Evolutionary conservation across 2,888 invertebrate genomes (phyloP), one percentile per base, ranked within the genome.

Genomic region (Drosophila ezoana): DNA sequence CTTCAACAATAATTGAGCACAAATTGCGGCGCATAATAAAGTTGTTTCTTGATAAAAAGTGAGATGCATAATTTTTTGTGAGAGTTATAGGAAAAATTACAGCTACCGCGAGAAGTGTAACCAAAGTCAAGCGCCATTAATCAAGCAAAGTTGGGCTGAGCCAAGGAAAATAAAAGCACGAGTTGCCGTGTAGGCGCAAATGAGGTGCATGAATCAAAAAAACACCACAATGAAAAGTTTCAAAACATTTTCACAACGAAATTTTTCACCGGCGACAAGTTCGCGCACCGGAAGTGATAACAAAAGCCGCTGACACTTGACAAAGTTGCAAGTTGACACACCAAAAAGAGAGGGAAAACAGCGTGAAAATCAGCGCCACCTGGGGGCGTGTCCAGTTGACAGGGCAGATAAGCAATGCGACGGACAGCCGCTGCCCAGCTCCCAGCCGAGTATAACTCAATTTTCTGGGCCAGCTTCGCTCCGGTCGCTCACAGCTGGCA

Each of bases 241-340:
- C 23, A 16, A 58, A 66, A 68, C 72, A 85, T 85, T 83, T 75
- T 79, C 77, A 79, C 81, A 61, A 52, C 73, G 72, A 59, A 81
- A 72, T 60, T 69, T 68, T 53, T 67, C 59, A 61, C 51, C 54
- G 53, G 64, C 69, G 70, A 59, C 80, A 69, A 72, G 67, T 70
- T 73, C 68, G 57, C 45, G 65, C 66, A 74, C 76, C 87, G 87
- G 87, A 87, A 87, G 72, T 89, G 89, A 89, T 89, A 90, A 89
- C 87, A 87, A 87, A 79, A 87, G 83, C 81, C 77, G 83, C 83
- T 88, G 90, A 88, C 89, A 90, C 88, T 88, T 90, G 88, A 89
- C 88, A 90, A 87, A 90, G 81, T 87, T 79, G 79, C 70, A 60
- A 79, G 54, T 66, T 63, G 49, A 67, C 28, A 4, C 43, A n/a